Evolutionary conservation across 1,140 invertebrate genomes (phyloP).

Genomic region (Matsumurasca onukii): DNA sequence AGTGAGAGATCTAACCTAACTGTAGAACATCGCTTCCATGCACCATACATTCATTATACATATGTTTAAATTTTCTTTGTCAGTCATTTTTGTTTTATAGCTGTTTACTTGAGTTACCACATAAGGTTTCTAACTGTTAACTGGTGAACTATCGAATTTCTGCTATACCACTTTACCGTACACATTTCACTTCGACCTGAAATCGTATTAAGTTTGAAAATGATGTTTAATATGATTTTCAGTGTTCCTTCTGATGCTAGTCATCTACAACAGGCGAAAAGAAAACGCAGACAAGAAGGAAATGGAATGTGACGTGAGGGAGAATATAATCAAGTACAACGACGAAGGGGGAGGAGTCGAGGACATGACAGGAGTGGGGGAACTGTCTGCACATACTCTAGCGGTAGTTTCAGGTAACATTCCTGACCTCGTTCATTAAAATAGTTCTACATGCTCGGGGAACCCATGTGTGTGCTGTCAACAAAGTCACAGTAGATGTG

Average conservation of each 20-base stretch:
- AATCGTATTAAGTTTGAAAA: too few relatives aligned
- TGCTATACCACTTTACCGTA: too few relatives aligned
- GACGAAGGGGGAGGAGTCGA: constrained; percentile 66
- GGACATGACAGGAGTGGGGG: constrained; percentile 57
- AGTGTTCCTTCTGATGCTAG: constrained; percentile 13
- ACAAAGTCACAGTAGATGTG: neutral
- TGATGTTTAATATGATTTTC: too few relatives aligned
- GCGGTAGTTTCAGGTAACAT: constrained; percentile 3
- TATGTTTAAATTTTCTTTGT: too few relatives aligned
- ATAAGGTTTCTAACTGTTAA: too few relatives aligned
- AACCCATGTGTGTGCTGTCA: neutral
- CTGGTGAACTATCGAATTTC: too few relatives aligned
- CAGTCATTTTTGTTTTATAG: too few relatives aligned
- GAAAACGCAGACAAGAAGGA: neutral
- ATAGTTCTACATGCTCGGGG: neutral
- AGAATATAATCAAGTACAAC: constrained; percentile 69
- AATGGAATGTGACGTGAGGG: constrained; percentile 55
- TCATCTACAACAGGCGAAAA: constrained; percentile 9
- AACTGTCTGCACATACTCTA: neutral
- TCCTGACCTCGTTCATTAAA: neutral
- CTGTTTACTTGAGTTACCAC: too few relatives aligned
- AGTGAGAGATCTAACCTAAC: too few relatives aligned
- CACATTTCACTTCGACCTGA: too few relatives aligned
- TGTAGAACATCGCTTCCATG: too few relatives aligned
- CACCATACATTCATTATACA: too few relatives aligned